Evolutionary conservation across 2,113 vertebrate genomes (phyloP).

Genomic region (Amphiprion ocellaris): DNA sequence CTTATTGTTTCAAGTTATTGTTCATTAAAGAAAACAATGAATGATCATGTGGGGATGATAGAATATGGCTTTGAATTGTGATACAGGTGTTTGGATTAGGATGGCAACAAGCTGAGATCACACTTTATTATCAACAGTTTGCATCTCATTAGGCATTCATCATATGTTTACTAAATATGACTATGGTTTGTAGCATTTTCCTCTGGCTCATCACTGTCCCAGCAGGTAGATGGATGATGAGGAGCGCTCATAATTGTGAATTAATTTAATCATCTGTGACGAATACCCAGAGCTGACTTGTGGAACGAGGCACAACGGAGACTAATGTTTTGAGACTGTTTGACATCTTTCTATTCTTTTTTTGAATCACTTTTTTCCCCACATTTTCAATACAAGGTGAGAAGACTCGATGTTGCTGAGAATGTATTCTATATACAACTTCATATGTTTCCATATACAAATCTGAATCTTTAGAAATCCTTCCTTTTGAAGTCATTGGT

Average conservation of each 20-base stretch:
- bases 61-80: constrained; percentile 9
- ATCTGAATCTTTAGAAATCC: constrained; percentile 5
- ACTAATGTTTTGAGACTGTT: constrained; percentile 42
- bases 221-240: constrained; percentile 74
- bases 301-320: constrained; percentile 30
- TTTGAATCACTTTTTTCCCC: background rate
- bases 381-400: too few relatives aligned
- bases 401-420: background rate
- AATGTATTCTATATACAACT: background rate
- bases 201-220: constrained; percentile 66
- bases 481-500: background rate
- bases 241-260: constrained; percentile 63
- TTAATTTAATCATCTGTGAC: constrained; percentile 67
- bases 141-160: constrained; percentile 53
- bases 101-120: constrained; percentile 27
- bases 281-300: constrained; percentile 53
- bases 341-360: constrained; percentile 3
- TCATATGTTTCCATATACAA: background rate
- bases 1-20: too few relatives aligned
- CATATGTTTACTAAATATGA: constrained; percentile 65
- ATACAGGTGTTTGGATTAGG: constrained; percentile 12
- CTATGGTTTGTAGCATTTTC: constrained; percentile 49
- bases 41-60: background rate
- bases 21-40: too few relatives aligned
- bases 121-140: constrained; percentile 28